Base-by-base conservation (phyloP, 2,888 invertebrate species). In the Callyntrura guangdongensis region DNA sequence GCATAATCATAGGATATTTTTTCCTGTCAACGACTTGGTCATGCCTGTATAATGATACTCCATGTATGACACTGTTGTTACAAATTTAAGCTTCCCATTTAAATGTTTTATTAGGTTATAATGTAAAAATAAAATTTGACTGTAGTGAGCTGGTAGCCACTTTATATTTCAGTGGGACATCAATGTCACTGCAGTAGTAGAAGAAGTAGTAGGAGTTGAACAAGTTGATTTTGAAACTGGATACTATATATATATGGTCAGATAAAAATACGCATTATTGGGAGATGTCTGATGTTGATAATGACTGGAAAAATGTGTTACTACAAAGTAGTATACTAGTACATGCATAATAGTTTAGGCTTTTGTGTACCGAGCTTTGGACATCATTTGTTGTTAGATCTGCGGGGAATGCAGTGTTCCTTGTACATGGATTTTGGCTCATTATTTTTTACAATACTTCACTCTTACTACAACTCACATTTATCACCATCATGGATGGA, bases 21-120 rank as follows among this genome's bases (percentile, higher is more conserved):
- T 85, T 72, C 56, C 85, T 85, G 85, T 85, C 85, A 85, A 85
- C 72, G 72, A 77, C 61, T 85, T 36, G 36, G 36, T 74, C 49
- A 20, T 49, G 25, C 49, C 22, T 1, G n/a, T 53, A 14, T 53
- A 53, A 20, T 81, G 20, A 27, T 14, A 59, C n/a, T 72, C 14
- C 17, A 86, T 47, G 8, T 20, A 20, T 11, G 49, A 61, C 74
- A 59, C 47, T 61, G 3, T 20, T 74, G 61, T 22, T 77, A 86
- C 86, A 86, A 86, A 86, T 69, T 67, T 49, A 86, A 87, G 69
- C 47, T 17, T 61, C n/a, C 20, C 17, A 20, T 20, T n/a, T 61
- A 61, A n/a, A 61, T 61, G 20, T 61, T 17, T 20, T 17, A 61
- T 20, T 61, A 2, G 8, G 20, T n/a, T n/a, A 61, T 17, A 17